A percentile compares a stretch with the other conserved stretches of the same genome.
Evolutionary conservation across 64 coral and sea anemone species (phyloP).

Genomic region (Stylophora pistillata): DNA sequence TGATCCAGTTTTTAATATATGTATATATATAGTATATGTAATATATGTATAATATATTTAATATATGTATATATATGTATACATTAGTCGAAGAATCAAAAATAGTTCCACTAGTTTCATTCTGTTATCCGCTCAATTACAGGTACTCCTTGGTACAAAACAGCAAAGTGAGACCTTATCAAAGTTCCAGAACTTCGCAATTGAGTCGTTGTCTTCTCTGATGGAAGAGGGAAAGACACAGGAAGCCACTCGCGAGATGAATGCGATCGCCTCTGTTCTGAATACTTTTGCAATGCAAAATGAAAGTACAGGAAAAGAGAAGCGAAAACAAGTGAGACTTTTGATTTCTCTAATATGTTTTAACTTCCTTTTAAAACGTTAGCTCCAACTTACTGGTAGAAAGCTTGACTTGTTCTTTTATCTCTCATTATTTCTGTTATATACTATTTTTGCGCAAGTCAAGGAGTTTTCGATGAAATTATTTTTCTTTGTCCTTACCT

Average conservation of each 20-base stretch:
- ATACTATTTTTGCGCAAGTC: too few relatives aligned
- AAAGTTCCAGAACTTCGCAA: not conserved
- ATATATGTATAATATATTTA: too few relatives aligned
- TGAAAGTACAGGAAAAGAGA: not conserved
- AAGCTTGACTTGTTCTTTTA: too few relatives aligned
- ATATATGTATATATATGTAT: too few relatives aligned
- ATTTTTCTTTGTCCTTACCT: too few relatives aligned
- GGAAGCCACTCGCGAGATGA: not conserved
- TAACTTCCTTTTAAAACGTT: not conserved
- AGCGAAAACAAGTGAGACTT: not conserved
- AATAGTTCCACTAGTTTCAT: not conserved
- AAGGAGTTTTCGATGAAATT: too few relatives aligned
- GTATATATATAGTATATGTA: too few relatives aligned
- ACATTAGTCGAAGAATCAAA: too few relatives aligned
- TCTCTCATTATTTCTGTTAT: too few relatives aligned
- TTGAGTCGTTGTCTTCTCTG: not conserved
- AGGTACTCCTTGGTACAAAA: not conserved
- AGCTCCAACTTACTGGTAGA: too few relatives aligned
- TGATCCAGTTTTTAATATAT: too few relatives aligned
- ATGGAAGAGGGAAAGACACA: not conserved
- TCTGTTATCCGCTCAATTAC: not conserved
- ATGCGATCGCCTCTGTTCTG: constrained; percentile 2
- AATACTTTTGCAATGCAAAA: constrained; percentile 1
- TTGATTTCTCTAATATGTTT: not conserved
- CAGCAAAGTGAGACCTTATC: not conserved